phyloP scores from a whole-genome alignment of 2,888 invertebrate species.

The Antheraea assamensis region DNA sequence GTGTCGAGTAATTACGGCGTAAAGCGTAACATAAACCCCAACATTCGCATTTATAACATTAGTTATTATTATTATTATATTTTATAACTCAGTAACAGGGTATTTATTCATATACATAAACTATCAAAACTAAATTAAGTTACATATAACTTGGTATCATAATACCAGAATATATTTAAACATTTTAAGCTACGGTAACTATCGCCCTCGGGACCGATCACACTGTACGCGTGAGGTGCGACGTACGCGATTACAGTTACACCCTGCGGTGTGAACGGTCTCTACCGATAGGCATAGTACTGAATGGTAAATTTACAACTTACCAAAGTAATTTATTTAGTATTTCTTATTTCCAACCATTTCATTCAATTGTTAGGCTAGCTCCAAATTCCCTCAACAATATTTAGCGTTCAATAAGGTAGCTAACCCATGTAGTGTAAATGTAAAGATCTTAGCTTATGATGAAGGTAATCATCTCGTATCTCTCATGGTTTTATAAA shows the following conservation, averaged over 20 bases:
- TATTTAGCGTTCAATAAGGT: neutral
- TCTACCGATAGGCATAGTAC: conserved; percentile 41
- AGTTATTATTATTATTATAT: too few relatives aligned
- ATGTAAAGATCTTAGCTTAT: neutral
- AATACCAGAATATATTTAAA: too few relatives aligned
- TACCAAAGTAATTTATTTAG: conserved; percentile 19
- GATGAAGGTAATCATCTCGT: neutral
- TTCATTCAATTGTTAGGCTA: neutral
- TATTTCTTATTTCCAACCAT: neutral
- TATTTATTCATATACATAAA: too few relatives aligned
- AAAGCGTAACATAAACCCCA: too few relatives aligned
- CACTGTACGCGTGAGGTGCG: conserved; percentile 58
- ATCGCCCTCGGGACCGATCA: neutral
- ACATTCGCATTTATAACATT: too few relatives aligned
- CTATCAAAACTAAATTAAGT: too few relatives aligned
- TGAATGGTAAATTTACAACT: conserved; percentile 4
- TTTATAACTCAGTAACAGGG: too few relatives aligned
- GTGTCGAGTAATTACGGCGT: too few relatives aligned
- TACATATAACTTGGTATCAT: too few relatives aligned
- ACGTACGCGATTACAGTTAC: conserved; percentile 61
- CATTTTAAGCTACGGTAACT: neutral
- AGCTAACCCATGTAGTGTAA: too few relatives aligned
- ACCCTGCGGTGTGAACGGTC: conserved; percentile 57
- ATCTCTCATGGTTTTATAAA: neutral
- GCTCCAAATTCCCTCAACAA: neutral